Evolutionary conservation across 2,113 vertebrate genomes (phyloP).

Genomic region (Pachycephala philippinensis): DNA sequence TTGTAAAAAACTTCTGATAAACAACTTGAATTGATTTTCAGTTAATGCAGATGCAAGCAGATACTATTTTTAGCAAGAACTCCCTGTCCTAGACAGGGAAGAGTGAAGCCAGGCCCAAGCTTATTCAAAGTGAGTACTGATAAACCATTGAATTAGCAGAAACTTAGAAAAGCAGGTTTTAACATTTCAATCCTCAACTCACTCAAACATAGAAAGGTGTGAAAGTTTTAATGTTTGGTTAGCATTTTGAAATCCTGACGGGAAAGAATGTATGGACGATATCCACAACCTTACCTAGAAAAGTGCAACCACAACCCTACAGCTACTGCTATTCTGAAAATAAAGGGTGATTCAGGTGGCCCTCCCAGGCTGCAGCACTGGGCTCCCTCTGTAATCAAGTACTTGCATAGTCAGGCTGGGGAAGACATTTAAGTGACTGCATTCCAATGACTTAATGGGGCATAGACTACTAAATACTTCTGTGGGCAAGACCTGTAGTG

Average conservation of each 20-base stretch:
- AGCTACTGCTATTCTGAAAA: neutral
- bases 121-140: neutral
- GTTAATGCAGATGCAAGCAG: neutral
- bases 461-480: neutral
- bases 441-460: neutral
- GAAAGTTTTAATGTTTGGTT: neutral
- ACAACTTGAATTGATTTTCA: conserved; percentile 34
- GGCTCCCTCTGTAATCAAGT: neutral
- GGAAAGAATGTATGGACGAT: neutral
- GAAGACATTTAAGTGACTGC: neutral
- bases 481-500: neutral
- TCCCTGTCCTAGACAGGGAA: neutral
- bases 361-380: neutral
- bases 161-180: neutral
- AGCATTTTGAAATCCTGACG: neutral
- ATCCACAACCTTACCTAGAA: neutral
- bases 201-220: neutral
- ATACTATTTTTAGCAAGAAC: conserved; percentile 23
- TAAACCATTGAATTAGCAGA: neutral
- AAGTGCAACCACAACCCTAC: neutral
- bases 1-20: conserved; percentile 1
- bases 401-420: neutral
- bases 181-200: neutral
- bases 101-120: neutral
- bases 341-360: neutral